A percentile compares a stretch with the other conserved stretches of the same genome.
Evolutionary conservation across 2,888 invertebrate species (phyloP).

Genomic region (Diplazon laetatorius): DNA sequence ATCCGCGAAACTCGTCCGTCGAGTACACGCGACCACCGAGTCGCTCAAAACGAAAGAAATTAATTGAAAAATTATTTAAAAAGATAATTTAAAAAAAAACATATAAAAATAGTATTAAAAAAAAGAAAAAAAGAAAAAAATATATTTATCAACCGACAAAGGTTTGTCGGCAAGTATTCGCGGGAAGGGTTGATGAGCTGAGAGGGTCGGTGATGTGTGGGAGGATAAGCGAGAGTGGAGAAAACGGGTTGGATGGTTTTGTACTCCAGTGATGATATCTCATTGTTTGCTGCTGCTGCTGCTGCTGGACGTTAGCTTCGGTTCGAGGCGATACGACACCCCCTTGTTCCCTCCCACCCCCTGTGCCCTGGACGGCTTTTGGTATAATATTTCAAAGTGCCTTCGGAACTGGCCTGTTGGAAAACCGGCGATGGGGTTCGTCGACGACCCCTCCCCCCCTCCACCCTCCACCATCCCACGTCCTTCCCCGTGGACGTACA

Average conservation of each 20-base stretch:
- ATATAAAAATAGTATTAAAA: conserved; percentile 77
- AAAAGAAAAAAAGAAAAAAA: too few species aligned
- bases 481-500: conserved; percentile 41
- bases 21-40: too few species aligned
- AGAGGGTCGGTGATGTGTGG: conserved; percentile 3
- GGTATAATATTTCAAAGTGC: conserved; percentile 81
- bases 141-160: conserved; percentile 71
- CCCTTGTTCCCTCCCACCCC: too few species aligned
- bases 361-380: too few species aligned
- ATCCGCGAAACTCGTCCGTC: too few species aligned
- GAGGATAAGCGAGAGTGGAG: conserved; percentile 31
- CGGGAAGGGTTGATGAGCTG: conserved; percentile 22
- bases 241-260: conserved; percentile 46
- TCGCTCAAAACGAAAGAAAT: too few species aligned
- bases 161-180: conserved; percentile 62
- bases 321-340: conserved; percentile 72
- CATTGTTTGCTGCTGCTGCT: too few species aligned
- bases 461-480: too few species aligned
- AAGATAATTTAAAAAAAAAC: too few species aligned
- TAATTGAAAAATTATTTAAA: too few species aligned
- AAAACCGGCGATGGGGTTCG: conserved; percentile 57
- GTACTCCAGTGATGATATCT: conserved; percentile 69
- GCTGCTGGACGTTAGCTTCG: conserved; percentile 68
- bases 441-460: too few species aligned
- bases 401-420: conserved; percentile 61